Evolutionary conservation across 2,888 invertebrate genomes (phyloP).

Genomic region (Heliconius erato): DNA sequence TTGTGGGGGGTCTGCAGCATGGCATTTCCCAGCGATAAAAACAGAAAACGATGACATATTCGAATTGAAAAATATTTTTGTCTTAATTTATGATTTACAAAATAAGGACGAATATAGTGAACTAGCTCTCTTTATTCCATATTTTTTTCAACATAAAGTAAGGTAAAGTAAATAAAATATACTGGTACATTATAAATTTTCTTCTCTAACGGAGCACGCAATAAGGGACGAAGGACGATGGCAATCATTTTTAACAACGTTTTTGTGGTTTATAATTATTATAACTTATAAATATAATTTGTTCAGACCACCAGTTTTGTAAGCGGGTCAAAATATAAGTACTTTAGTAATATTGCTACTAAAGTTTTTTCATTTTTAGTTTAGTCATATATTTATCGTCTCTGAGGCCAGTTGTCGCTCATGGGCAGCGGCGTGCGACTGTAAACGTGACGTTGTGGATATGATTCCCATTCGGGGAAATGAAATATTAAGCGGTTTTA

Average conservation of each 20-base stretch:
- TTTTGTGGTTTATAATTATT: constrained; percentile 23
- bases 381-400: not conserved
- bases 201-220: not conserved
- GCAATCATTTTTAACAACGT: not conserved
- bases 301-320: not conserved
- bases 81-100: no score
- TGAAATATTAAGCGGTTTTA: no score
- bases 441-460: no score
- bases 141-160: not conserved
- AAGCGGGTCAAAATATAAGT: not conserved
- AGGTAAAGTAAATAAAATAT: not conserved
- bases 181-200: not conserved
- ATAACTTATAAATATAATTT: not conserved
- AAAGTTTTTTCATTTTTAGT: not conserved
- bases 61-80: no score
- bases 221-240: constrained; percentile 6
- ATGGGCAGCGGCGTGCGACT: no score
- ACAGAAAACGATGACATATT: no score
- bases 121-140: not conserved
- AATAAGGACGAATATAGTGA: no score
- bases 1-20: no score
- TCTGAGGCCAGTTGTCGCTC: no score
- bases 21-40: no score
- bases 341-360: not conserved
- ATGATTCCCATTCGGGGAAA: no score